These are phyloP conservation scores for Drosophila santomea DNA, from an alignment of 1,140 invertebrate species.

Conservation along the genomic window DNA sequence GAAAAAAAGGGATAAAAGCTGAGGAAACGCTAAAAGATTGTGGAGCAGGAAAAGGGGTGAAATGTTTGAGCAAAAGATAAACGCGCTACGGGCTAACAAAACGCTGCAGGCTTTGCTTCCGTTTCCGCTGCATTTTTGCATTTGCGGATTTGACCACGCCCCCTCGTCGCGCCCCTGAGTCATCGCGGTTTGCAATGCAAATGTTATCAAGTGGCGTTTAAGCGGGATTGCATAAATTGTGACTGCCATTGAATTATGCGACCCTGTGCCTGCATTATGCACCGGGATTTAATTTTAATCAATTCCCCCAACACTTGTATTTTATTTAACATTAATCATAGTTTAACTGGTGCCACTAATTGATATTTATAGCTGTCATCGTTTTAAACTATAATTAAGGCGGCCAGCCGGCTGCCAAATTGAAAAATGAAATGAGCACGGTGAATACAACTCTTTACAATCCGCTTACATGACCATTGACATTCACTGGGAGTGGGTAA, in stretches of 20 bases:
- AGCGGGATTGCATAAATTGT: conserved; percentile 47
- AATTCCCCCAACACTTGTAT: conserved; percentile 33
- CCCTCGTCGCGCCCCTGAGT: background rate
- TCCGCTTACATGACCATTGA: conserved; percentile 42
- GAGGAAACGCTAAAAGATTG: background rate
- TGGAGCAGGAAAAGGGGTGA: conserved; percentile 36
- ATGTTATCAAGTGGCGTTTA: conserved; percentile 66
- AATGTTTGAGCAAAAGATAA: conserved; percentile 76
- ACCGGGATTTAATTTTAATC: conserved; percentile 34
- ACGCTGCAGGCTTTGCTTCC: conserved; percentile 65
- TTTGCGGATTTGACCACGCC: conserved; percentile 36
- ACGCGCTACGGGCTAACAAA: conserved; percentile 25
- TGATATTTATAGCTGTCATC: conserved; percentile 49
- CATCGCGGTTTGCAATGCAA: conserved; percentile 66
- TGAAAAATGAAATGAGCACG: conserved; percentile 33
- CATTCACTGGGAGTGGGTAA: conserved; percentile 22
- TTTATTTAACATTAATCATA: conserved; percentile 62
- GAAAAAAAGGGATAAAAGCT: background rate
- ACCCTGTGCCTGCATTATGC: conserved; percentile 11
- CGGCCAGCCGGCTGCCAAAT: conserved; percentile 24
- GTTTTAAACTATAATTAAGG: conserved; percentile 41
- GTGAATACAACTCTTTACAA: conserved; percentile 45
- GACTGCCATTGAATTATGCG: conserved; percentile 35
- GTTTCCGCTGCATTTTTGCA: conserved; percentile 54
- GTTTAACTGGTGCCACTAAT: conserved; percentile 57